These are phyloP conservation scores for Trichonephila clavata DNA, from an alignment of 1,140 invertebrate genomes.

Conservation along the genomic window DNA sequence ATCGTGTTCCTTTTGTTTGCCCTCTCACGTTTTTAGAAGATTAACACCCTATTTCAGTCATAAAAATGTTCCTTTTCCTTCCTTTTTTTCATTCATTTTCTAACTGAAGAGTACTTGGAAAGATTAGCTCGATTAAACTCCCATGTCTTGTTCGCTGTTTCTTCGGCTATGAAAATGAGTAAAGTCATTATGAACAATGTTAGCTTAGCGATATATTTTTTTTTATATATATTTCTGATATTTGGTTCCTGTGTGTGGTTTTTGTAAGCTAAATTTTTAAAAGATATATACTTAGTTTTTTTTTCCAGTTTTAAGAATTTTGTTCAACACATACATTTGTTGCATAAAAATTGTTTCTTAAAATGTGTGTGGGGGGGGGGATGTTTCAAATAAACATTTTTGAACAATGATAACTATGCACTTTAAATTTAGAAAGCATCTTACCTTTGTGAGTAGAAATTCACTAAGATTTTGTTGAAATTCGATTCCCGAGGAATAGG, in stretches of 20 bases:
- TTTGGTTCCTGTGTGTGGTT: too few species aligned
- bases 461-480: too few species aligned
- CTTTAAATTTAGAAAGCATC: too few species aligned
- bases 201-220: not conserved
- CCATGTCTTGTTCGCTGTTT: not conserved
- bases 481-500: too few species aligned
- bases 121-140: not conserved
- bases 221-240: not conserved
- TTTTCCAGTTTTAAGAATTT: not conserved
- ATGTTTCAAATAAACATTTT: too few species aligned
- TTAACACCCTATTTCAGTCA: not conserved
- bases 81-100: not conserved
- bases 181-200: not conserved
- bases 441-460: too few species aligned
- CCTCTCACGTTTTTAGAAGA: not conserved
- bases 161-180: not conserved
- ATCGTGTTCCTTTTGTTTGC: conserved; percentile 9
- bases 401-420: too few species aligned
- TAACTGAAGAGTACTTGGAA: not conserved
- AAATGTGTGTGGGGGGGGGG: too few species aligned
- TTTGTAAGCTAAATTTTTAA: not conserved
- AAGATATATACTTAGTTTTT: not conserved
- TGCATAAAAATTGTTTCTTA: too few species aligned
- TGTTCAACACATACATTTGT: not conserved
- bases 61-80: not conserved